Evolutionary conservation across 2,113 vertebrate genomes (phyloP), one percentile per base, ranked within the genome.

Genomic region (Protomyctophum bolini): DNA sequence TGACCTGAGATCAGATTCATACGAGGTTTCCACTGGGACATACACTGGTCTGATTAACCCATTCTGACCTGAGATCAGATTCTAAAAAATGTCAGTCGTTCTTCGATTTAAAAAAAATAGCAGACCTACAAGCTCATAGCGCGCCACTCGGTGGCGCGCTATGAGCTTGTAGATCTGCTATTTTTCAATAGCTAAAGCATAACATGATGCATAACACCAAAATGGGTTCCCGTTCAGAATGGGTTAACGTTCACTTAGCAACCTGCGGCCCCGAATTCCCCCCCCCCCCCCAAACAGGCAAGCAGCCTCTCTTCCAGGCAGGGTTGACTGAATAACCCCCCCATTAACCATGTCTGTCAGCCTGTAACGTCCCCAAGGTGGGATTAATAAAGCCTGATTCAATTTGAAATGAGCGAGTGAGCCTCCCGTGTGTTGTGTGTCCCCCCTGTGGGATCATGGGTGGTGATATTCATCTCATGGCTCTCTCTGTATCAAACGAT

Each of bases 381-480:
- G 88, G 80, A 83, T 79, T 84, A 87, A 89, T 90, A 83, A 81
- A 83, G 75, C 78, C 77, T 82, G 76, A 85, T 89, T 87, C 78
- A 75, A 90, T 88, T 86, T 79, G 69, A 84, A 85, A 86, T 73
- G 78, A 86, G 76, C n/a, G 55, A 85, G 75, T 60, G 70, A 28
- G 73, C 76, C 77, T 69, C 56, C 15, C 65, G 15, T 15, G 6
- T 10, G 64, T 76, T n/a, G n/a, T n/a, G n/a, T n/a, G n/a, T n/a
- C n/a, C n/a, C 75, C 72, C 78, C 58, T 0, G 2, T 21, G 72
- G 67, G 82, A 69, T 70, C 4, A 45, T 0, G 45, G 46, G 6
- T 45, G 70, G 11, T 61, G 80, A 78, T 64, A 74, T 56, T 62
- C 10, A 77, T 66, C 72, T 60, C 8, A 29, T 61, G 33, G 3